Evolutionary conservation across 1,140 invertebrate genomes (phyloP), one percentile per base, ranked within the genome.

Genomic region (Meloidogyne exigua): DNA sequence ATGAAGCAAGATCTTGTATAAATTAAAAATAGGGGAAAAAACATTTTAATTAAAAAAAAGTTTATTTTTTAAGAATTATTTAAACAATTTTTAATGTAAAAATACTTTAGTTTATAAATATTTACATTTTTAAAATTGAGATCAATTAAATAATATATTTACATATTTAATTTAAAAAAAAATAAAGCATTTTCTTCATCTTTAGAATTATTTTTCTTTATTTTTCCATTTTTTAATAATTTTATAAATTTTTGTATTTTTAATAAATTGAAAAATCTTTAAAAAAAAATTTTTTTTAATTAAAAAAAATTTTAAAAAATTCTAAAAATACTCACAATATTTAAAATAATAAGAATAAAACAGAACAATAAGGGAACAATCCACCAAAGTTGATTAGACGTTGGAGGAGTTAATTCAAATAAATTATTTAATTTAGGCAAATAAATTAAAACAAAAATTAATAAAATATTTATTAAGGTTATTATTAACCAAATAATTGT

Each of bases 1-100:
- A 73, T 44, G 79, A 80, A 80, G 79, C 71, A 62, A 67, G 79
- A 39, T 68, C 68, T 26, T 80, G 79, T 36, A 64, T 80, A 3
- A 80, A 80, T 66, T 80, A 80, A 10, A n/a, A 36, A 66, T 28
- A 15, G 15, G 7, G 39, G 18, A 13, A 32, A 65, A 57, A 26
- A 4, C 3, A 12, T 25, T 72, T 72, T 72, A 72, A 72, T 70
- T 70, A 15, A 15, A n/a, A 15, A 69, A 49, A 36, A 70, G 12
- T 32, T 44, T 69, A 28, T 39, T 28, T 23, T 70, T 28, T 36
- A 39, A 68, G n/a, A 68, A 39, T 57, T 49, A 18, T 49, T 49
- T 49, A 49, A 18, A n/a, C n/a, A n/a, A n/a, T n/a, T n/a, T 49
- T 18, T 18, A 49, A 7, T 49, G 13, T 49, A 18, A 18, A 49